These are phyloP conservation scores for Caprella mutica DNA, from an alignment of 2,888 invertebrate genomes.

Conservation along the genomic window DNA sequence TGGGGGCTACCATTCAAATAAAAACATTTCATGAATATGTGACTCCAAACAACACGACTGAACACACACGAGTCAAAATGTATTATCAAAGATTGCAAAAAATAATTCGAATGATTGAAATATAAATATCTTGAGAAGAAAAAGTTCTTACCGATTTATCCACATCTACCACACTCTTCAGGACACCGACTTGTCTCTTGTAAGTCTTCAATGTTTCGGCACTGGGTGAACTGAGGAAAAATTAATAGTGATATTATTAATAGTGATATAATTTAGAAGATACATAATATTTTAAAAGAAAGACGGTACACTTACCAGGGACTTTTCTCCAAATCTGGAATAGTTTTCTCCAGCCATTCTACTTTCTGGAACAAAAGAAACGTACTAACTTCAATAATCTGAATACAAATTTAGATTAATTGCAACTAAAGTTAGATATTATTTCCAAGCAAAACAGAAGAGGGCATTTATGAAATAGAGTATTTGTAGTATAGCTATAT, in stretches of 20 bases:
- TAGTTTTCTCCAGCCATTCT: slow-evolving; percentile 25
- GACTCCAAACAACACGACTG: background rate
- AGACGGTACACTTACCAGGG: slow-evolving; percentile 16
- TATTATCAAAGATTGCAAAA: background rate
- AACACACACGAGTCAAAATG: background rate
- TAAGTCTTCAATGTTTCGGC: slow-evolving; percentile 24
- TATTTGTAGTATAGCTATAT: no score
- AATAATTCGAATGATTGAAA: background rate
- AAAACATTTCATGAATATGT: background rate
- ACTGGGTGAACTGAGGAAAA: slow-evolving; percentile 18
- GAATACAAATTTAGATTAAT: background rate
- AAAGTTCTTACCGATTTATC: slow-evolving; percentile 23
- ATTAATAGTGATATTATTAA: no score
- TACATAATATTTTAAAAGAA: background rate
- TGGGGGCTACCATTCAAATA: background rate
- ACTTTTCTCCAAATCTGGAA: slow-evolving; percentile 30
- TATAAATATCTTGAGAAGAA: background rate
- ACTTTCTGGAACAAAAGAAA: background rate
- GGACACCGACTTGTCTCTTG: slow-evolving; percentile 21
- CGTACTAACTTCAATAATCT: background rate
- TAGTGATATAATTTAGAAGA: no score
- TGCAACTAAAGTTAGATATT: no score
- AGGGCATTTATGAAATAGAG: no score
- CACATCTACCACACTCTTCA: slow-evolving; percentile 19
- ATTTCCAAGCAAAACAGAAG: no score